Evolutionary conservation across 2,797 vertebrate species (phyloP).

Genomic region (Gorsachius magnificus): DNA sequence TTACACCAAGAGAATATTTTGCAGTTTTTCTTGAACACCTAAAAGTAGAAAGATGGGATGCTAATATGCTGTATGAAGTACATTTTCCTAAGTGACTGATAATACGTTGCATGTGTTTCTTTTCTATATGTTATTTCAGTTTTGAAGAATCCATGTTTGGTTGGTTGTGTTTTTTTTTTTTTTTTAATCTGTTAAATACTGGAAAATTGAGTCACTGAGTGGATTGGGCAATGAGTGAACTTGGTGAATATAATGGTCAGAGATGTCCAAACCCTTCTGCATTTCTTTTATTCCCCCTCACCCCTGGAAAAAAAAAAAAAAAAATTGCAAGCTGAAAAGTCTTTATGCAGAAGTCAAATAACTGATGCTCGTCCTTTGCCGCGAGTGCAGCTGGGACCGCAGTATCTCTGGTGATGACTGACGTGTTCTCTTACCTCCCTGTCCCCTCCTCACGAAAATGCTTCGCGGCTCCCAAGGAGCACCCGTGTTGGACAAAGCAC

Average conservation of each 20-base stretch:
- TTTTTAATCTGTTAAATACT: background rate
- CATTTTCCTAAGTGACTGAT: background rate
- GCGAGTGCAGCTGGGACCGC: background rate
- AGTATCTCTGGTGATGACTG: slow-evolving; percentile 39
- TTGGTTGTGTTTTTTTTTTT: background rate
- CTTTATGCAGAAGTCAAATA: slow-evolving; percentile 10
- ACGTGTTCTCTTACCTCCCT: slow-evolving; percentile 46
- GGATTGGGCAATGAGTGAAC: background rate
- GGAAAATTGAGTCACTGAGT: background rate
- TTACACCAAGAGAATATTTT: background rate
- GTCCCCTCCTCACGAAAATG: slow-evolving; percentile 68
- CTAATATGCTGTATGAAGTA: background rate
- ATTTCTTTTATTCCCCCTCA: background rate
- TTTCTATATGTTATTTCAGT: background rate
- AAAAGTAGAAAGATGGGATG: background rate
- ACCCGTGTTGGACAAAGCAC: background rate
- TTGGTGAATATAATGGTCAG: background rate
- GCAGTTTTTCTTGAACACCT: background rate
- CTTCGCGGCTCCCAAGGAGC: background rate
- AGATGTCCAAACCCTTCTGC: background rate
- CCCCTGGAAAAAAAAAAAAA: background rate
- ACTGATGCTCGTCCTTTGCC: slow-evolving; percentile 6
- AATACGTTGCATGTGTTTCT: background rate
- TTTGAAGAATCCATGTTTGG: background rate
- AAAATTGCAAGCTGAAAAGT: background rate